A percentile compares a stretch with the other conserved stretches of the same genome.
phyloP scores from a whole-genome alignment of 2,797 vertebrate genomes.

The Arctocebus calabarensis region DNA sequence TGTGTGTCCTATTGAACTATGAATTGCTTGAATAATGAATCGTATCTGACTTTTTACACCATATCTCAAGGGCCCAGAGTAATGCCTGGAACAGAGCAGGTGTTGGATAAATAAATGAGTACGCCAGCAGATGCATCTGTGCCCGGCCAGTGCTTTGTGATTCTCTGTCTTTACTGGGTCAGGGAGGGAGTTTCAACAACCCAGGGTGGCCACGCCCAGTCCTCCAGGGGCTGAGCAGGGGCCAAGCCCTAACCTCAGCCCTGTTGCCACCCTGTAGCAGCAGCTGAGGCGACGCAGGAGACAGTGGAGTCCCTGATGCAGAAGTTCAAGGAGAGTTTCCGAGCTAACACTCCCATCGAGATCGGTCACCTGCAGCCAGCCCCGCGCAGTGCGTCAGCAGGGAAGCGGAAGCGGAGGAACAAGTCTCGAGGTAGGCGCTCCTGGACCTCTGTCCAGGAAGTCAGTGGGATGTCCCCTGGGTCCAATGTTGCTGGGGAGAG shows the following conservation, averaged over 20 bases:
- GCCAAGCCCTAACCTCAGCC: conserved; percentile 68
- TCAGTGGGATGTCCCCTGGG: background rate
- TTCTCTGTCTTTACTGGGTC: background rate
- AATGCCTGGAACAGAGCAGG: background rate
- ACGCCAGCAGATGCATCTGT: background rate
- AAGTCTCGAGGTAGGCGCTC: conserved; percentile 92
- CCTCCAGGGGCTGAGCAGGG: accelerated
- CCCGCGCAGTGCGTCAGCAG: conserved; percentile 91
- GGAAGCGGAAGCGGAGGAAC: conserved; percentile 92
- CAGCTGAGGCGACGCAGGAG: conserved; percentile 92
- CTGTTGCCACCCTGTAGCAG: conserved; percentile 86
- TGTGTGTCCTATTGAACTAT: background rate
- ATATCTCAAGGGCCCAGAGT: background rate
- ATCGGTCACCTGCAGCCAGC: conserved; percentile 95
- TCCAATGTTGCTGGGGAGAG: background rate
- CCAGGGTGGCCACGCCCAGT: accelerated
- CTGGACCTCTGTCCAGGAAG: background rate
- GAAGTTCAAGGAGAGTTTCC: conserved; percentile 98
- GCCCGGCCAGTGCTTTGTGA: background rate
- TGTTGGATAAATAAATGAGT: background rate
- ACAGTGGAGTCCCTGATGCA: conserved; percentile 97
- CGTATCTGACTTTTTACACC: background rate
- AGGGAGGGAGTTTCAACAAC: conserved; percentile 7
- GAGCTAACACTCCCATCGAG: conserved; percentile 95
- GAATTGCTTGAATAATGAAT: background rate